Percentiles rank a stretch among this genome's conserved stretches.
phyloP scores from a whole-genome alignment of 2,113 vertebrate genomes.

The Microcebus murinus region DNA sequence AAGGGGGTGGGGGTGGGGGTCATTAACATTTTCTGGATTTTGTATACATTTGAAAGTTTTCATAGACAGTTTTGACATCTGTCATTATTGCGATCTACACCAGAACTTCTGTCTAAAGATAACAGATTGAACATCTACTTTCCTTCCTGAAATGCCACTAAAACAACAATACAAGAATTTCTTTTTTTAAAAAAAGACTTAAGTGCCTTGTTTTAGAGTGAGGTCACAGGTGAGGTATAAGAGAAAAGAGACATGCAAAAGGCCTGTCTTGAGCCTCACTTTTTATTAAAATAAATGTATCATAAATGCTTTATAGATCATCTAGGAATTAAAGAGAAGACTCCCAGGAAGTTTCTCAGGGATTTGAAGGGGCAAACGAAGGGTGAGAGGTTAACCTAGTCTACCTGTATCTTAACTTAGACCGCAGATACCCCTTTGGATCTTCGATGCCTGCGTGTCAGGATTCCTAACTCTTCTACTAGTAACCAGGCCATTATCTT shows the following conservation, averaged over 20 bases:
- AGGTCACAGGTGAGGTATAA: background rate
- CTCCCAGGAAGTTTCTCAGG: background rate
- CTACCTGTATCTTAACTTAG: background rate
- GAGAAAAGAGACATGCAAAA: background rate
- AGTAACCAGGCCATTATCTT: background rate
- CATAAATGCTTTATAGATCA: background rate
- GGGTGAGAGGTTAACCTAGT: background rate
- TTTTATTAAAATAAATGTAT: background rate
- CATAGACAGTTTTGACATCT: background rate
- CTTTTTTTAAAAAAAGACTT: background rate
- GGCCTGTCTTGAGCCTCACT: background rate
- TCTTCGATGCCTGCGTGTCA: background rate
- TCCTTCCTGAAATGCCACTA: background rate
- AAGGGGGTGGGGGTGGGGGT: background rate
- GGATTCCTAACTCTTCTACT: background rate
- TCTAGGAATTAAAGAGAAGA: background rate
- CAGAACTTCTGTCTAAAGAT: constrained; percentile 17
- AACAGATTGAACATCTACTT: background rate
- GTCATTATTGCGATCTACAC: background rate
- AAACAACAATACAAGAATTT: background rate
- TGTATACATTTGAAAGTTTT: background rate
- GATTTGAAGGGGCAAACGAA: background rate
- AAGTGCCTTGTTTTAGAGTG: background rate
- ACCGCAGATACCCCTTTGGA: background rate
- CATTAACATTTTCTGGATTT: background rate